Conservation (phyloP, 2,888 invertebrate species). For the Ctena decussata region DNA sequence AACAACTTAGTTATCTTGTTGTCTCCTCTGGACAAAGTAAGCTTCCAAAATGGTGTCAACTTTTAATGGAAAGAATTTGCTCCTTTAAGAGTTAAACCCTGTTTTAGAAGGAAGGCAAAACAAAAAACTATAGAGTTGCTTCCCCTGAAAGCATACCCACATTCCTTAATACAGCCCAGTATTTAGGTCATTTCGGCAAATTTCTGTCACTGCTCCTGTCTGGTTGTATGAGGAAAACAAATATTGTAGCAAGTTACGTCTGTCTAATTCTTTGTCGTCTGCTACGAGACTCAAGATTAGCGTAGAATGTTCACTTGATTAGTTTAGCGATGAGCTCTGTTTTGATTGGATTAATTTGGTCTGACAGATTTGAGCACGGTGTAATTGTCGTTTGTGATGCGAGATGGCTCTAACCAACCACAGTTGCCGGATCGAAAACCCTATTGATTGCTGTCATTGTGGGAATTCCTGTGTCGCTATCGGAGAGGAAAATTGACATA, state of each 20-base stretch:
- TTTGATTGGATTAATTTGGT: conserved; percentile 68
- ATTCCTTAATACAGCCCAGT: no score
- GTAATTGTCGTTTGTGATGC: conserved; percentile 65
- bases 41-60: no score
- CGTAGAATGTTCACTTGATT: conserved; percentile 48
- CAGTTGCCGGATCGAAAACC: conserved; percentile 37
- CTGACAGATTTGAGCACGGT: conserved; percentile 64
- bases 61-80: no score
- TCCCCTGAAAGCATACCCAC: no score
- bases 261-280: background rate
- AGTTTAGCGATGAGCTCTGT: conserved; percentile 61
- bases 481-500: conserved; percentile 32
- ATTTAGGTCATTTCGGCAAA: no score
- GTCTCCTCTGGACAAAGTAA: no score
- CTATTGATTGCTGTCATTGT: conserved; percentile 31
- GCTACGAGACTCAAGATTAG: conserved; percentile 4
- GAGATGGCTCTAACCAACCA: conserved; percentile 44
- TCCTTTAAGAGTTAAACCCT: no score
- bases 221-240: background rate
- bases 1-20: no score
- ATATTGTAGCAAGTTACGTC: background rate
- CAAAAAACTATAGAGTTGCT: no score
- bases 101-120: no score
- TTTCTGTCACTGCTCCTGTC: no score
- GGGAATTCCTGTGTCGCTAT: conserved; percentile 28